Percentiles rank a stretch among this genome's conserved stretches.
These are phyloP conservation scores for Gymnocypris eckloni DNA, from an alignment of 2,797 vertebrate genomes.

Conservation along the genomic window DNA sequence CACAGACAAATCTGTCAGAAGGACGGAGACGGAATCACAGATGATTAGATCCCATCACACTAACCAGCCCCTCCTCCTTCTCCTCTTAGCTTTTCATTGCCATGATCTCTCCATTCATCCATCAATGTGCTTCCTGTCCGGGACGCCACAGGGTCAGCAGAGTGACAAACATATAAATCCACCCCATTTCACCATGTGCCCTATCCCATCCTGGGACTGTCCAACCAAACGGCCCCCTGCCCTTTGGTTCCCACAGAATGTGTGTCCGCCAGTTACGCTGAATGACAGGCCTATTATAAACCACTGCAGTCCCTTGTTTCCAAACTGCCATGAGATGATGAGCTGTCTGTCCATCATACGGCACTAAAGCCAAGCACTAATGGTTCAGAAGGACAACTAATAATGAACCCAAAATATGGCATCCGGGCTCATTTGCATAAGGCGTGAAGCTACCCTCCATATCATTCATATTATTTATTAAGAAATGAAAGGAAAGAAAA, in stretches of 20 bases:
- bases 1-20: not conserved
- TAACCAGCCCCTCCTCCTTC: conserved; percentile 11
- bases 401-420: conserved; percentile 1
- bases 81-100: conserved; percentile 60
- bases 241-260: conserved; percentile 71
- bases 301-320: conserved; percentile 19
- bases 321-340: conserved; percentile 34
- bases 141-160: conserved; percentile 66
- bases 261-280: conserved; percentile 71
- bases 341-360: conserved; percentile 29
- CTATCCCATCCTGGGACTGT: conserved; percentile 2
- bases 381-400: not conserved
- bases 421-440: conserved; percentile 1
- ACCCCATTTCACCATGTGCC: conserved; percentile 62
- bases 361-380: conserved; percentile 12
- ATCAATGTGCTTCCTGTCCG: conserved; percentile 70
- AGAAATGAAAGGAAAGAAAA: not conserved
- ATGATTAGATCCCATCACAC: conserved; percentile 43
- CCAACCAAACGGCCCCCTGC: conserved; percentile 19
- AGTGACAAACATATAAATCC: conserved; percentile 78
- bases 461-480: not conserved
- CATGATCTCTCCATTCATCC: conserved; percentile 79
- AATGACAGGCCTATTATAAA: conserved; percentile 70
- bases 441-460: not conserved
- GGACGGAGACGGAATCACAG: conserved; percentile 13